These are phyloP conservation scores for Hippocampus barbouri DNA, from an alignment of 2,113 vertebrate species.

Conservation along the genomic window DNA sequence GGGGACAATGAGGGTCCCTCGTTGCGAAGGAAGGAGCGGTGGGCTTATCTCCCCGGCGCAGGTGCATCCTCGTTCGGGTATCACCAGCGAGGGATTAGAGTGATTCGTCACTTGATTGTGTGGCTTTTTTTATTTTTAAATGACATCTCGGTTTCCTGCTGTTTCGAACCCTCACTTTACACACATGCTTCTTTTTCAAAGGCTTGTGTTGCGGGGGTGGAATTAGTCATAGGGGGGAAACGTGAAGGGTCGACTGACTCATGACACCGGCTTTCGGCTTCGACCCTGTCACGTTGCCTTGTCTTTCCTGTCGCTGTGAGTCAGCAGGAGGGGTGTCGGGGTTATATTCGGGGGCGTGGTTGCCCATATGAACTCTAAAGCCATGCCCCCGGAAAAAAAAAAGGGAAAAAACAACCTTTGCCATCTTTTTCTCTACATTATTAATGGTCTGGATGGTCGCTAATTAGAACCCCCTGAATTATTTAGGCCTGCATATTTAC, in stretches of 20 bases:
- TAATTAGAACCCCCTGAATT: conserved; percentile 12
- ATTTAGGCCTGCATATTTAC: conserved; percentile 2
- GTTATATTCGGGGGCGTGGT: neutral
- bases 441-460: neutral
- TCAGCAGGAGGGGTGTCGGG: conserved; percentile 35
- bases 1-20: conserved; percentile 74
- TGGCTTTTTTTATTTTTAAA: conserved; percentile 46
- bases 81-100: conserved; percentile 63
- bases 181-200: neutral
- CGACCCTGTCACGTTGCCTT: conserved; percentile 19
- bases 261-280: conserved; percentile 40
- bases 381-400: neutral
- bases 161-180: conserved; percentile 8
- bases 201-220: neutral
- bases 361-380: conserved; percentile 2
- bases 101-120: conserved; percentile 63
- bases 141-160: conserved; percentile 30
- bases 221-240: conserved; percentile 33
- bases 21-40: conserved; percentile 6
- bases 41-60: conserved; percentile 77
- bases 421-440: conserved; percentile 10
- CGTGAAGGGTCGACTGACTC: conserved; percentile 35
- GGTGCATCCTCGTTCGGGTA: conserved; percentile 76
- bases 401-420: neutral
- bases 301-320: conserved; percentile 55